phyloP scores from a whole-genome alignment of 2,797 vertebrate species.

The Chaetophractus vellerosus region DNA sequence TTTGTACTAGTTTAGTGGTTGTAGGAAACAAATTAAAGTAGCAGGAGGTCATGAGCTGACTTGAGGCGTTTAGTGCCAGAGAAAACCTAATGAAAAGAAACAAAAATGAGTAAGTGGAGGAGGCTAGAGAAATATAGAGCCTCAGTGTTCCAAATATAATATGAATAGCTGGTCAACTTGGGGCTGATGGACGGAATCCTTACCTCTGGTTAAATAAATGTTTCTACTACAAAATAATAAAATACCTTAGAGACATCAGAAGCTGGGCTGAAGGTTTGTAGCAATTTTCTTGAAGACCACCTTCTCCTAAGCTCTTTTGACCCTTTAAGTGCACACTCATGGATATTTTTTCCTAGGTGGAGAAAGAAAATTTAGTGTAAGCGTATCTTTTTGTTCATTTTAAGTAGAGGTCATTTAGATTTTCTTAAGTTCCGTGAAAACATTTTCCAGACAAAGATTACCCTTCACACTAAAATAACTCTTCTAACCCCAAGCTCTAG shows the following conservation, averaged over 20 bases:
- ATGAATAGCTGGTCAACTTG: neutral
- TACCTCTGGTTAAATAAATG: slow-evolving; percentile 56
- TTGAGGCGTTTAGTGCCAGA: slow-evolving; percentile 4
- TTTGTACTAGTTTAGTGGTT: neutral
- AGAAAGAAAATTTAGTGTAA: slow-evolving; percentile 44
- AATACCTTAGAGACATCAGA: slow-evolving; percentile 43
- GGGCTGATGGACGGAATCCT: slow-evolving; percentile 51
- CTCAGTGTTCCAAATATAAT: neutral
- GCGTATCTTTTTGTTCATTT: slow-evolving; percentile 60
- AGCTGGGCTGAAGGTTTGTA: neutral
- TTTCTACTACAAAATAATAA: slow-evolving; percentile 69
- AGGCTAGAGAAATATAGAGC: neutral
- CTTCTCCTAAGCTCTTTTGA: slow-evolving; percentile 52
- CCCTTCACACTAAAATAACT: slow-evolving; percentile 41
- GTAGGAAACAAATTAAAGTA: slow-evolving; percentile 66
- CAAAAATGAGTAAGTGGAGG: slow-evolving; percentile 44
- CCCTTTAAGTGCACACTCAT: neutral
- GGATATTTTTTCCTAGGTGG: slow-evolving; percentile 44
- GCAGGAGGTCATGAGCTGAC: slow-evolving; percentile 11
- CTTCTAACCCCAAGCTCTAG: slow-evolving; percentile 42
- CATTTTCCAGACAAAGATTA: slow-evolving; percentile 50
- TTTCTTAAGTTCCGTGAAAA: slow-evolving; percentile 65
- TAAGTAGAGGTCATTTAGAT: slow-evolving; percentile 65
- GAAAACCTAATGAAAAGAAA: slow-evolving; percentile 17
- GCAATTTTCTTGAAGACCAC: slow-evolving; percentile 56